Base-by-base conservation (phyloP, 2,888 invertebrate genomes). In the Atrina japonica region DNA sequence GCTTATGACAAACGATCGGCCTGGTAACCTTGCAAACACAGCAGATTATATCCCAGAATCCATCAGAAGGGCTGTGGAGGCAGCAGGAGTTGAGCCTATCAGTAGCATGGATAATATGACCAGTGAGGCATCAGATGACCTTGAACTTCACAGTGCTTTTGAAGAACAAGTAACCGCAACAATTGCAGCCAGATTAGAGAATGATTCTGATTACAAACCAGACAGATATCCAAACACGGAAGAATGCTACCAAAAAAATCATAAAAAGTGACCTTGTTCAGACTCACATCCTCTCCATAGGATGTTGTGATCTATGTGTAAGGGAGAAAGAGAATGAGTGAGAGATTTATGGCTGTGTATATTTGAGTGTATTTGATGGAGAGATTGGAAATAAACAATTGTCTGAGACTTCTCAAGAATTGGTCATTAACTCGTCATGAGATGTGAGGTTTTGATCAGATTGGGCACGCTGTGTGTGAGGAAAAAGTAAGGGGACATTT, bases 81-180 rank as follows among this genome's bases (percentile, higher is more conserved):
- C 92, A 18, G 92, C 92, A 3, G 93, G 92, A 21, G 91, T 92
- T n/a, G 86, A 92, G 21, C 89, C 91, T 11, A 80, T 88, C 63
- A 89, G 90, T 49, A 89, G 89, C 56, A 76, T 92, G 63, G 93
- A 93, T 21, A 90, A 90, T 45, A 90, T 93, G 35, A 90, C 91
- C 0, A 90, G 91, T 70, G 92, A 92, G 23, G 92, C 92, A 0
- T 90, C 92, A 0, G 89, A 90, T 29, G 92, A 93, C 75, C 70
- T 90, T 2, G 90, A 91, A 47, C 90, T 93, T 23, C 92, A 93
- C 74, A 82, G 90, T 11, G 93, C 93, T 1, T 93, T 93, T 81
- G 91, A 92, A 70, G 91, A 91, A 72, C 91, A 93, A 76, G 88
- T 93, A 27, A 88, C 91, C 30, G 86, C 90, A 14, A 90, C 91